Conservation (phyloP, 2,797 vertebrate species). For the Bradypus variegatus region DNA sequence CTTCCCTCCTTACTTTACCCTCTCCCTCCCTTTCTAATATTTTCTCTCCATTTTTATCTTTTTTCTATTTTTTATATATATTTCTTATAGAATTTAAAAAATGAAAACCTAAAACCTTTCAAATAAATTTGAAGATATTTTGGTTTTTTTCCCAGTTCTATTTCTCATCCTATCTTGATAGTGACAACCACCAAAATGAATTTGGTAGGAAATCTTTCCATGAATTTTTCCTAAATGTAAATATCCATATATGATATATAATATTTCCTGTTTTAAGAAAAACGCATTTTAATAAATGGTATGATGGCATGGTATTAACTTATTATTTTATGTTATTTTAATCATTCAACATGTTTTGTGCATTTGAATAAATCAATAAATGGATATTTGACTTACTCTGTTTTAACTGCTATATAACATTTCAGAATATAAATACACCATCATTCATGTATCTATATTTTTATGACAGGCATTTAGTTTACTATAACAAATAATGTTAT, state of each 20-base stretch:
- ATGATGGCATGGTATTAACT: neutral
- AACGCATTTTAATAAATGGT: neutral
- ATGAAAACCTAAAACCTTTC: neutral
- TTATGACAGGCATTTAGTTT: neutral
- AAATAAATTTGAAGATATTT: neutral
- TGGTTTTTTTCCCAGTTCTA: neutral
- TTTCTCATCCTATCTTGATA: neutral
- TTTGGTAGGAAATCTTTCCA: neutral
- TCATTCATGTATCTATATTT: neutral
- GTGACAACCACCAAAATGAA: neutral
- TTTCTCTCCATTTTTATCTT: neutral
- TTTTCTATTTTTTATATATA: neutral
- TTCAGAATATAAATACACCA: neutral
- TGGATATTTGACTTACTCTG: neutral
- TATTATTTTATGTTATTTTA: neutral
- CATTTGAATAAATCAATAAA: neutral
- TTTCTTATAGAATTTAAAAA: neutral
- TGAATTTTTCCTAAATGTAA: neutral
- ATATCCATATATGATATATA: neutral
- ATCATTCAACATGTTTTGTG: neutral
- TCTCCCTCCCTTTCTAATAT: neutral
- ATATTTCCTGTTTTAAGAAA: neutral
- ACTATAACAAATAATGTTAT: neutral
- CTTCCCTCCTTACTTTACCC: neutral
- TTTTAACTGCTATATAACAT: neutral